phyloP scores from a whole-genome alignment of 1,140 invertebrate genomes.

The Antheraea mylitta region DNA sequence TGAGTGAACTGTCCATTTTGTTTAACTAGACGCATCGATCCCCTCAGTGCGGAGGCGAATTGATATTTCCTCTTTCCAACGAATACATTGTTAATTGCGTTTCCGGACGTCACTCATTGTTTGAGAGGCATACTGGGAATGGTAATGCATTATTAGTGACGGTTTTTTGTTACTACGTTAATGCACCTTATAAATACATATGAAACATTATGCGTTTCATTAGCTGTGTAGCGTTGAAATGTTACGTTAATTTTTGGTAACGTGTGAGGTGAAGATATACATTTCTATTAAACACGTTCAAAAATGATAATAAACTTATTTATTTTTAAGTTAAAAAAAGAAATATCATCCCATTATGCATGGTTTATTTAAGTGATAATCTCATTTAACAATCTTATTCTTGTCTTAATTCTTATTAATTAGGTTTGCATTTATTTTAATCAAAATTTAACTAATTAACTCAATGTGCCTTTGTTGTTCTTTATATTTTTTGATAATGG shows the following conservation, averaged over 20 bases:
- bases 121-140: conserved; percentile 52
- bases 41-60: conserved; percentile 51
- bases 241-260: not conserved
- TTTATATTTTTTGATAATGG: too few relatives aligned
- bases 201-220: not conserved
- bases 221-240: not conserved
- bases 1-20: conserved; percentile 48
- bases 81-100: conserved; percentile 73
- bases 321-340: too few relatives aligned
- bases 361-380: too few relatives aligned
- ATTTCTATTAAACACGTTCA: not conserved
- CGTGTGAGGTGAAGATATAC: not conserved
- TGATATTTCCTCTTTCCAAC: conserved; percentile 75
- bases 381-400: too few relatives aligned
- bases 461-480: too few relatives aligned
- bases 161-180: conserved; percentile 17
- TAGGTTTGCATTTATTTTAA: too few relatives aligned
- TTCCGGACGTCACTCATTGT: conserved; percentile 72
- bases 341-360: too few relatives aligned
- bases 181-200: conserved; percentile 12
- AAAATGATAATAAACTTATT: too few relatives aligned
- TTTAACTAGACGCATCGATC: conserved; percentile 46
- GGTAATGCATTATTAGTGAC: conserved; percentile 48
- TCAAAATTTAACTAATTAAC: too few relatives aligned
- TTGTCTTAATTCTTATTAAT: too few relatives aligned